phyloP scores from a whole-genome alignment of 2,797 vertebrate genomes.

The Momotus momota region DNA sequence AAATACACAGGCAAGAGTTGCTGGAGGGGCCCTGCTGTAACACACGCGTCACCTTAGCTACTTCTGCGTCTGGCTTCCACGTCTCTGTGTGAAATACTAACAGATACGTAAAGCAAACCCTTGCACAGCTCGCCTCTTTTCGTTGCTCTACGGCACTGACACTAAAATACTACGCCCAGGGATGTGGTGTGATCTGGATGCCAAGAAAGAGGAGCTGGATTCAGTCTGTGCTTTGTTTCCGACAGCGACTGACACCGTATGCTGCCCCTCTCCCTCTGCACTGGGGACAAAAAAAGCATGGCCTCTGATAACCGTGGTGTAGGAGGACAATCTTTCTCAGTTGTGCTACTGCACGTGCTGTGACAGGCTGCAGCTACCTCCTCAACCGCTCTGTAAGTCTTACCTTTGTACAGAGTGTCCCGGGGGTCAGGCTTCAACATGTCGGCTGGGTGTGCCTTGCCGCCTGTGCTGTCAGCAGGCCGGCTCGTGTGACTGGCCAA shows the following conservation, averaged over 20 bases:
- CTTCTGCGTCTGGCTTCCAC: not conserved
- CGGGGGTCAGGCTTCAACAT: slow-evolving; percentile 89
- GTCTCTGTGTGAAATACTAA: not conserved
- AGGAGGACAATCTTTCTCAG: not conserved
- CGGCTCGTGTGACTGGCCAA: slow-evolving; percentile 78
- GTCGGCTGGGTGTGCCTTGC: slow-evolving; percentile 76
- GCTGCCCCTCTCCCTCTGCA: not conserved
- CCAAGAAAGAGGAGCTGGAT: not conserved
- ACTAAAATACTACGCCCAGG: not conserved
- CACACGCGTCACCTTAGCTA: not conserved
- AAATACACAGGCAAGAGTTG: not conserved
- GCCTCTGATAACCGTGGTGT: accelerated
- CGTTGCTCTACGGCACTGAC: not conserved
- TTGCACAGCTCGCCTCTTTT: not conserved
- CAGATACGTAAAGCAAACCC: not conserved
- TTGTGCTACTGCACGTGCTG: not conserved
- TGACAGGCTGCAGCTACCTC: not conserved
- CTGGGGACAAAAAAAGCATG: not conserved
- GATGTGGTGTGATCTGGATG: not conserved
- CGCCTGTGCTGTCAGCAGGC: not conserved
- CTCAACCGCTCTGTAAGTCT: slow-evolving; percentile 12
- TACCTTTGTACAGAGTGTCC: slow-evolving; percentile 87
- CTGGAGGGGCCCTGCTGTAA: not conserved
- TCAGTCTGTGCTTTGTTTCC: not conserved
- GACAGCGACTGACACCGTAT: not conserved